Conservation (phyloP, 2,888 invertebrate species). For the Chydorus sphaericus region DNA sequence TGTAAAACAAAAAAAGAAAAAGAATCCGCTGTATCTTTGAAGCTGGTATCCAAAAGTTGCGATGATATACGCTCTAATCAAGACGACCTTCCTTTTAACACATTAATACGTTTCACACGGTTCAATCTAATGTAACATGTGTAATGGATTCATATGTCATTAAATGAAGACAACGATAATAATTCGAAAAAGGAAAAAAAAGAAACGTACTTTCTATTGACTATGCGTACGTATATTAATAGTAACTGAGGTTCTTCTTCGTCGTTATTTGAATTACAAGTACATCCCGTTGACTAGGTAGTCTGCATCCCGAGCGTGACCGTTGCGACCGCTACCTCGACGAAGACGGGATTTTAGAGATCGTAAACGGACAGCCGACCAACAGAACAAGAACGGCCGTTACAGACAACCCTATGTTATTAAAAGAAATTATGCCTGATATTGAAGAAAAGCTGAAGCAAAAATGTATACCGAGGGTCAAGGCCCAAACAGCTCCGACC, state of each 20-base stretch:
- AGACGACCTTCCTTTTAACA: too few species aligned
- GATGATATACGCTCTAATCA: too few species aligned
- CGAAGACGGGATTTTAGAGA: slow-evolving; percentile 50
- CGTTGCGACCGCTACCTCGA: slow-evolving; percentile 52
- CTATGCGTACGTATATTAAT: too few species aligned
- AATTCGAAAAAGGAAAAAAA: background rate
- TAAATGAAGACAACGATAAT: background rate
- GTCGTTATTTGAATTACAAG: slow-evolving; percentile 40
- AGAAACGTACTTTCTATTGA: too few species aligned
- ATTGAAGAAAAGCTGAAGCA: background rate
- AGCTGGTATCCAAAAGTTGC: too few species aligned
- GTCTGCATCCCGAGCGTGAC: slow-evolving; percentile 83
- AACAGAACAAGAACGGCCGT: slow-evolving; percentile 65
- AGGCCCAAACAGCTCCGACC: slow-evolving; percentile 61
- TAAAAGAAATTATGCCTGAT: background rate
- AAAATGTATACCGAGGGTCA: slow-evolving; percentile 47
- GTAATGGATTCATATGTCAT: background rate
- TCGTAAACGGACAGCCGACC: slow-evolving; percentile 65
- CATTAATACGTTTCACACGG: too few species aligned
- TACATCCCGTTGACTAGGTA: slow-evolving; percentile 98
- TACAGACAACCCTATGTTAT: slow-evolving; percentile 62
- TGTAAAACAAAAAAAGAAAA: too few species aligned
- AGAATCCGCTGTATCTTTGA: too few species aligned
- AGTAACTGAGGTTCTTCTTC: background rate
- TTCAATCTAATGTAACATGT: slow-evolving; percentile 3